phyloP scores from a whole-genome alignment of 2,888 invertebrate species.

The Campaea margaritaria region DNA sequence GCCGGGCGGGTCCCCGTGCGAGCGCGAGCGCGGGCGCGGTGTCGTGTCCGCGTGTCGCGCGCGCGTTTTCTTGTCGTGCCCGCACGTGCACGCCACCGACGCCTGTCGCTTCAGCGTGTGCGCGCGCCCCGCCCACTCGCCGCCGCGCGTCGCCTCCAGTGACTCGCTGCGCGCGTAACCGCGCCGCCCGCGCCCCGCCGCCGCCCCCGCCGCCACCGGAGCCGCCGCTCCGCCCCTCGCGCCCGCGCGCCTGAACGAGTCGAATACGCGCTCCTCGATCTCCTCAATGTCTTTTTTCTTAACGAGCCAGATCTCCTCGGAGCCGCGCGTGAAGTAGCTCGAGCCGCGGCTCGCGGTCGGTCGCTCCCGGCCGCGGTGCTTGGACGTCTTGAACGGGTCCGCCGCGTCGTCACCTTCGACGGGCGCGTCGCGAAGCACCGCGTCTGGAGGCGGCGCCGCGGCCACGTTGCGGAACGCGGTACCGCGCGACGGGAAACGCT shows the following conservation, averaged over 20 bases:
- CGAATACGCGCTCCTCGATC: slow-evolving; percentile 77
- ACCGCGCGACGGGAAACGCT: slow-evolving; percentile 78
- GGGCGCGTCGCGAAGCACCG: slow-evolving; percentile 43
- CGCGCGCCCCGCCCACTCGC: slow-evolving; percentile 52
- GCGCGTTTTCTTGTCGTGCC: slow-evolving; percentile 76
- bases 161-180: slow-evolving; percentile 79
- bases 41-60: slow-evolving; percentile 63
- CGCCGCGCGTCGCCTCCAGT: slow-evolving; percentile 71
- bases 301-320: slow-evolving; percentile 82
- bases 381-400: slow-evolving; percentile 71
- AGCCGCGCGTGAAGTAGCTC: slow-evolving; percentile 78
- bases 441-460: slow-evolving; percentile 60
- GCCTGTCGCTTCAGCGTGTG: slow-evolving; percentile 77
- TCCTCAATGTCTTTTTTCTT: slow-evolving; percentile 82
- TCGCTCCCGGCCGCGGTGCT: slow-evolving; percentile 71
- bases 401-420: slow-evolving; percentile 63
- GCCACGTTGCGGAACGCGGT: slow-evolving; percentile 81
- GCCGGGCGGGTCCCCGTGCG: slow-evolving; percentile 73
- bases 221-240: slow-evolving; percentile 55
- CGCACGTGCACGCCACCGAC: slow-evolving; percentile 79
- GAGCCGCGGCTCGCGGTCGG: slow-evolving; percentile 78
- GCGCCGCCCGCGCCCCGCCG: slow-evolving; percentile 62
- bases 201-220: slow-evolving; percentile 53
- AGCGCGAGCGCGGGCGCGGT: slow-evolving; percentile 69
- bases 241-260: slow-evolving; percentile 72